A percentile compares a stretch with the other conserved stretches of the same genome.
Evolutionary conservation across 2,797 vertebrate species (phyloP).

Genomic region (Rhodeus uyekii): DNA sequence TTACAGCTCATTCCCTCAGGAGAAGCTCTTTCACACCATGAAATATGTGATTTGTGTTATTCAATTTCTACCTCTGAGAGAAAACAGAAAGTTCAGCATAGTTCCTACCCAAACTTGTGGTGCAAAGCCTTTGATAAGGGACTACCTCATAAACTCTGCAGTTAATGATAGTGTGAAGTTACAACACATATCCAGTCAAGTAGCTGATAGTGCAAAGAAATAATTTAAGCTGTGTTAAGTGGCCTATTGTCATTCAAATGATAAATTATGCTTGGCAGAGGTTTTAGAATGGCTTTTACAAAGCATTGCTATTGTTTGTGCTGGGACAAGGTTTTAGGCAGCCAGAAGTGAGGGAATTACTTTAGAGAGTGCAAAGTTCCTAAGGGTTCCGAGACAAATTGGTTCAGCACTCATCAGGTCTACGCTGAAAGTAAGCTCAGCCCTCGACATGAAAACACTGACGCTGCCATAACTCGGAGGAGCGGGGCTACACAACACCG

Average conservation of each 20-base stretch:
- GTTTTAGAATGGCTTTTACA: conserved; percentile 80
- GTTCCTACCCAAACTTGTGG: conserved; percentile 72
- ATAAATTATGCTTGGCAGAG: conserved; percentile 83
- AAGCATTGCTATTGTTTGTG: conserved; percentile 80
- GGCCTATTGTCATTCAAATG: conserved; percentile 83
- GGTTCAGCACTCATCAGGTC: conserved; percentile 70
- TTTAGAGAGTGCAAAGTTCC: conserved; percentile 75
- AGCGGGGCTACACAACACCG: conserved; percentile 35
- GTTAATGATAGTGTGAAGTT: conserved; percentile 76
- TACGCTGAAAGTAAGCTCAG: conserved; percentile 63
- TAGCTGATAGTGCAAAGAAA: conserved; percentile 74
- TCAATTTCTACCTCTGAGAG: conserved; percentile 1
- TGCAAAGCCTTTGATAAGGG: conserved; percentile 71
- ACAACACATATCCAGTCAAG: conserved; percentile 75
- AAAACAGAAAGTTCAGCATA: conserved; percentile 60
- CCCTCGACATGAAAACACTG: conserved; percentile 55
- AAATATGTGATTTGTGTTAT: conserved; percentile 12
- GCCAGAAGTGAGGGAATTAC: conserved; percentile 77
- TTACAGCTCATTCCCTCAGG: conserved; percentile 16
- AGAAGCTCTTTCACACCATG: conserved; percentile 23
- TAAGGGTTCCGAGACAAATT: conserved; percentile 79
- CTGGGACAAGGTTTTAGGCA: conserved; percentile 76
- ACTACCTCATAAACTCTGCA: conserved; percentile 66
- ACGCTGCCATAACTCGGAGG: conserved; percentile 48
- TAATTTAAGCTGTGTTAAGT: conserved; percentile 81